These are phyloP conservation scores for Drosophila athabasca DNA, from an alignment of 1,140 invertebrate species.

Conservation along the genomic window DNA sequence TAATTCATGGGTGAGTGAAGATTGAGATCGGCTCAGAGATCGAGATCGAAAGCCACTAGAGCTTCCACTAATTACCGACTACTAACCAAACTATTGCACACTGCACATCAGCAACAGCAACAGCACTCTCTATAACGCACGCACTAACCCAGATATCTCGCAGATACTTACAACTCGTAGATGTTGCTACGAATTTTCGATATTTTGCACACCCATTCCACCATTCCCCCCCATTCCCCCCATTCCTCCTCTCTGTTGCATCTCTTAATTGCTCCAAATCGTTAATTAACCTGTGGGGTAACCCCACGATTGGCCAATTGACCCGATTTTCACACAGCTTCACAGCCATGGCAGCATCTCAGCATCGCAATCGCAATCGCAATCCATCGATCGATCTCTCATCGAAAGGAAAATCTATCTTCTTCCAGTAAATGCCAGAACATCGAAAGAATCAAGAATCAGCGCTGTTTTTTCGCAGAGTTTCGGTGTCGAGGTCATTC, in stretches of 20 bases:
- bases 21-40: conserved; percentile 19
- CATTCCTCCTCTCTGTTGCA: neutral
- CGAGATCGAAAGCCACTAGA: neutral
- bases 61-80: conserved; percentile 34
- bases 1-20: conserved; percentile 83
- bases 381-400: conserved; percentile 23
- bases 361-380: conserved; percentile 9
- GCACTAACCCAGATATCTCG: no score
- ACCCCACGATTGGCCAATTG: conserved; percentile 69
- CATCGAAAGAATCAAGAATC: no score
- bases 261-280: conserved; percentile 68
- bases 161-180: no score
- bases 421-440: no score
- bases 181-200: no score
- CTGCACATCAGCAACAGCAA: conserved; percentile 7
- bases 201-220: conserved; percentile 34
- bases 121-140: no score
- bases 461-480: no score
- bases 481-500: conserved; percentile 41
- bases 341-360: neutral
- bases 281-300: conserved; percentile 77
- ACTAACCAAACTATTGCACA: conserved; percentile 26
- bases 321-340: conserved; percentile 55
- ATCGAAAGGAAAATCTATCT: conserved; percentile 1
- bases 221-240: no score